Base-by-base conservation (phyloP, 1,140 invertebrate genomes). In the Cotesia chilonis region DNA sequence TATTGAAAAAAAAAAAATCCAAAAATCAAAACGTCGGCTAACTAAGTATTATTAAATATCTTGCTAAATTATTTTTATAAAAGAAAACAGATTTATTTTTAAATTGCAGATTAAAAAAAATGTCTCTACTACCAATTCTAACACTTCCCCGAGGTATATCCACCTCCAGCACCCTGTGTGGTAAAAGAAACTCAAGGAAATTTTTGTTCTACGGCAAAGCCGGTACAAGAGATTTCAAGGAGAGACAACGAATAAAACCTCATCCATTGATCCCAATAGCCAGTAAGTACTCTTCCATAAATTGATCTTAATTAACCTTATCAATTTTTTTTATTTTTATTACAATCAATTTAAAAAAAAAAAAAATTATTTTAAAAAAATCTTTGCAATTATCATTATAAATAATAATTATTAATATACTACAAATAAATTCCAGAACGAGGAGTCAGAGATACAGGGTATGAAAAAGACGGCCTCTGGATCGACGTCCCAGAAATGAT, bases 401-500 rank as follows among this genome's bases (percentile, higher is more conserved):
- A 17, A 17, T 17, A 1, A 17, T 17, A 17, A 17, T 17, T 17
- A 17, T 17, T 17, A 51, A 51, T 17, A 12, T 17, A 17, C 10
- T 12, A 3, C 20, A 68, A 77, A 57, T 35, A 55, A n/a, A 59
- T 37, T 83, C 82, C 72, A 91, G 91, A 89, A 74, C 88, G 92
- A 74, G 93, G 94, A 10, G 89, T 92, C 0, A 89, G 90, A 75
- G 86, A 89, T 72, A 86, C 85, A 7, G 93, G 93, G 35, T 90
- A 90, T 65, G 77, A 77, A 10, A 73, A 82, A 3, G 79, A 86
- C 2, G 85, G 90, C 57, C 85, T 87, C 74, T 94, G 90, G 83
- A 84, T 92, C 3, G 75, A 79, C 20, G 83, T 98, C 14, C 92
- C 92, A n/a, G 96, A 98, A 90, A 95, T 94, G 91, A 91, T 97